A percentile compares a stretch with the other conserved stretches of the same genome.
phyloP scores from a whole-genome alignment of 1,140 invertebrate genomes.

The Cydia strobilella region DNA sequence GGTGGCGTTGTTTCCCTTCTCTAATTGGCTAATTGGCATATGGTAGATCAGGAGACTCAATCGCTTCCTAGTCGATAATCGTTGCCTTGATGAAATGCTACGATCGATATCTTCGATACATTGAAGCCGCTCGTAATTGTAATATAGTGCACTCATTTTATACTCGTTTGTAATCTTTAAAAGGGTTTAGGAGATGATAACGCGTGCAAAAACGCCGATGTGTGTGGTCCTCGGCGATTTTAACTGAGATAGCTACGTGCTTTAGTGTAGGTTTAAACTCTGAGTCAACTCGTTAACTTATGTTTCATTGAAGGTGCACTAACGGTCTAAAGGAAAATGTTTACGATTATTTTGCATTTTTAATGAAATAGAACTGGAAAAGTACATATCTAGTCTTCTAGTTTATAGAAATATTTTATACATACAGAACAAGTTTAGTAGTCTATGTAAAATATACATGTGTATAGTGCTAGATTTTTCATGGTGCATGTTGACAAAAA shows the following conservation, averaged over 20 bases:
- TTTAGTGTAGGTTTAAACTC: background rate
- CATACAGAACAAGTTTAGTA: too few relatives aligned
- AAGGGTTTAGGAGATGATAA: slow-evolving; percentile 40
- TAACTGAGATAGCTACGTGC: slow-evolving; percentile 38
- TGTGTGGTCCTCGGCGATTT: slow-evolving; percentile 45
- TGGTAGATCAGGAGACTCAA: slow-evolving; percentile 68
- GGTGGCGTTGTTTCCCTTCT: slow-evolving; percentile 60
- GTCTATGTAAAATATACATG: too few relatives aligned
- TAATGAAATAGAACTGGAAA: too few relatives aligned
- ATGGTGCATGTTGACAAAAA: too few relatives aligned
- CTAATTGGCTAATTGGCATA: slow-evolving; percentile 79
- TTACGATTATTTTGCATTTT: background rate
- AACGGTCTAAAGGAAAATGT: background rate
- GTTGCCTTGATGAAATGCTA: slow-evolving; percentile 65
- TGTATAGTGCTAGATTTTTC: too few relatives aligned
- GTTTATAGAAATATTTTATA: too few relatives aligned
- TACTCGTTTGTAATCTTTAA: slow-evolving; percentile 45
- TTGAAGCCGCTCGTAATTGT: slow-evolving; percentile 61
- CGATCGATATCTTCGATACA: slow-evolving; percentile 66
- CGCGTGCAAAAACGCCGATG: slow-evolving; percentile 42
- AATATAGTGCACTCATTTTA: slow-evolving; percentile 48
- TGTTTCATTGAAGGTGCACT: slow-evolving; percentile 22
- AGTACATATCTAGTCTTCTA: too few relatives aligned
- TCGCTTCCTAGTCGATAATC: slow-evolving; percentile 72
- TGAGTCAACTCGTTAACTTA: slow-evolving; percentile 24